phyloP scores from a whole-genome alignment of 2,113 vertebrate species.

The Parus major region DNA sequence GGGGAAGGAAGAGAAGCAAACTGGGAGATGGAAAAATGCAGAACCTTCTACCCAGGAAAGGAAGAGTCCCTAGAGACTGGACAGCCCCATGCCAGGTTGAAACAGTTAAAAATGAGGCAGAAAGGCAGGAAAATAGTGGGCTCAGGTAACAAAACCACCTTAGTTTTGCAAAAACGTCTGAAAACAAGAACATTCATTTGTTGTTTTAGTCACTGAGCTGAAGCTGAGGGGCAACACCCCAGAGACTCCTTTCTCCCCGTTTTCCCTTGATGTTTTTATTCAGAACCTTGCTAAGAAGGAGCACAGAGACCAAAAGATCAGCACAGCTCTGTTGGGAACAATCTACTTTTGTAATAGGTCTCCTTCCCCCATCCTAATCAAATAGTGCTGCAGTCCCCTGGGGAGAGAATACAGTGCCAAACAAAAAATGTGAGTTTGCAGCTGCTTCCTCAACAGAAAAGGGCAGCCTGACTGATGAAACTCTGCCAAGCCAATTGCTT shows the following conservation, averaged over 20 bases:
- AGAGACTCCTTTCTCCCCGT: neutral
- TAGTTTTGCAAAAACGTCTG: neutral
- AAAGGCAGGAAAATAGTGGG: neutral
- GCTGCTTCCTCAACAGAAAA: slow-evolving; percentile 55
- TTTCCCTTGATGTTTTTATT: neutral
- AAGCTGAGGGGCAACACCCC: neutral
- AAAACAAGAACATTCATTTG: neutral
- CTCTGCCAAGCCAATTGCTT: slow-evolving; percentile 15
- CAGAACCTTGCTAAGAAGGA: neutral
- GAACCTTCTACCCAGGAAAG: neutral
- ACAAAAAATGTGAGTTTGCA: slow-evolving; percentile 36
- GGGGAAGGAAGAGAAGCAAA: neutral
- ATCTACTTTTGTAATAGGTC: neutral
- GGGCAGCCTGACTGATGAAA: slow-evolving; percentile 40
- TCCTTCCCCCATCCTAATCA: slow-evolving; percentile 29
- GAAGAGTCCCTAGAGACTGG: neutral
- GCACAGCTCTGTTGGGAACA: neutral
- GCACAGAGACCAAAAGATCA: neutral
- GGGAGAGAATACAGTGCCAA: slow-evolving; percentile 34
- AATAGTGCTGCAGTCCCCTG: slow-evolving; percentile 11
- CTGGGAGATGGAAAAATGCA: neutral
- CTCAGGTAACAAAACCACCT: neutral
- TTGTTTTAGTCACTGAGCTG: neutral
- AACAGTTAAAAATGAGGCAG: neutral
- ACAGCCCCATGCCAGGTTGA: neutral